Evolutionary conservation across 2,888 invertebrate genomes (phyloP), one percentile per base, ranked within the genome.

Genomic region (Nemapogon koenigi): DNA sequence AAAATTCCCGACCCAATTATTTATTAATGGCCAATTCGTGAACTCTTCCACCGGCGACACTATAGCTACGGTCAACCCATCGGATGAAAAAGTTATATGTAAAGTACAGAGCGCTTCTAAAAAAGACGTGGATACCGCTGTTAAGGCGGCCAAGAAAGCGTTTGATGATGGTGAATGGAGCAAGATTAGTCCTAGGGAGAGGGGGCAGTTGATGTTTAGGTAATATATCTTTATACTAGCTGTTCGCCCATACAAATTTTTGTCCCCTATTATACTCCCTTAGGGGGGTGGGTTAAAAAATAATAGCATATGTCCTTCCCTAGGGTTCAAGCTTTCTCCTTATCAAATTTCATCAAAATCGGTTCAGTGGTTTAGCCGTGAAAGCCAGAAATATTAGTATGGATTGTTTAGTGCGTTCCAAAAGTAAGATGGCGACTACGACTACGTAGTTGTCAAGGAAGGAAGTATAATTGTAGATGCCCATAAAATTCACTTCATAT

Each of bases 81-180:
- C 87, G 3, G 90, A 91, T 51, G 97, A 96, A 62, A 81, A 84
- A 38, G 82, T 90, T 4, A 86, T 92, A 35, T 91, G 91, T 50
- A 72, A 86, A 43, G 90, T 85, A 3, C 84, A 88, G 47, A 81
- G 88, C 50, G 94, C 88, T 1, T 88, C 90, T 0, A 76, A 59
- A 0, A 84, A 81, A 3, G 97, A 98, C 61, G 94, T 97, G 0
- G 88, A 97, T 57, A 83, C 73, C 43, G 97, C 97, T 0, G 96
- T 96, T 0, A 81, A 82, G 32, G 93, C 94, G 0, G 97, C 97
- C 0, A 86, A 93, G 53, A 86, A 82, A 41, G 95, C 96, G 0
- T 96, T 95, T 59, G 86, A 91, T 40, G 81, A 84, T 19, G 95
- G 97, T 1, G 88, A 94, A 53, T 98, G 97, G 97, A 86, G 90